Evolutionary conservation across 2,888 invertebrate genomes (phyloP).

Genomic region (Drosophila picticornis): DNA sequence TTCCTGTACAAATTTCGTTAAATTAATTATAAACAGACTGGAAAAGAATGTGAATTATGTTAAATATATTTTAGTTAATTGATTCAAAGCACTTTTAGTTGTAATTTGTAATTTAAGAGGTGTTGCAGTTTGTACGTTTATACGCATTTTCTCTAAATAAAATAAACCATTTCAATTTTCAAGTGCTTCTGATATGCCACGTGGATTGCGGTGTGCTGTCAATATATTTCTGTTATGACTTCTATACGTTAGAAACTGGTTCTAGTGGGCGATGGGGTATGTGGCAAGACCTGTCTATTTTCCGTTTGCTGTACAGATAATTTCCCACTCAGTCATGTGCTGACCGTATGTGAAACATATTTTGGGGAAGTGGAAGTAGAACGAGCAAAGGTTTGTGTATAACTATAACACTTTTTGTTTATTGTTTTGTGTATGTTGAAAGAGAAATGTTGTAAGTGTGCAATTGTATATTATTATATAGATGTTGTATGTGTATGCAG

Average conservation of each 20-base stretch:
- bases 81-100: neutral
- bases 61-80: neutral
- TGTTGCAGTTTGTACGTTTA: neutral
- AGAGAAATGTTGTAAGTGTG: slow-evolving; percentile 18
- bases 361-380: slow-evolving; percentile 99
- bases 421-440: neutral
- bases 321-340: slow-evolving; percentile 99
- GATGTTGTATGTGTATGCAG: slow-evolving; percentile 6
- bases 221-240: slow-evolving; percentile 87
- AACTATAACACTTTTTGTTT: neutral
- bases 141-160: slow-evolving; percentile 10
- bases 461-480: too few species aligned
- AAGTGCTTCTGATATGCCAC: slow-evolving; percentile 85
- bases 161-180: slow-evolving; percentile 6
- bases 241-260: slow-evolving; percentile 98
- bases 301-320: slow-evolving; percentile 99
- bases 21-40: neutral
- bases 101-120: neutral
- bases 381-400: slow-evolving; percentile 89
- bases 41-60: neutral
- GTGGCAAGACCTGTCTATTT: slow-evolving; percentile 99
- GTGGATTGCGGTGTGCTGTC: neutral
- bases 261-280: slow-evolving; percentile 99
- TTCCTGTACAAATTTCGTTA: slow-evolving; percentile 1
- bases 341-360: slow-evolving; percentile 99